Evolutionary conservation across 2,888 invertebrate genomes (phyloP), one percentile per base, ranked within the genome.

Genomic region (Eulithis testata): DNA sequence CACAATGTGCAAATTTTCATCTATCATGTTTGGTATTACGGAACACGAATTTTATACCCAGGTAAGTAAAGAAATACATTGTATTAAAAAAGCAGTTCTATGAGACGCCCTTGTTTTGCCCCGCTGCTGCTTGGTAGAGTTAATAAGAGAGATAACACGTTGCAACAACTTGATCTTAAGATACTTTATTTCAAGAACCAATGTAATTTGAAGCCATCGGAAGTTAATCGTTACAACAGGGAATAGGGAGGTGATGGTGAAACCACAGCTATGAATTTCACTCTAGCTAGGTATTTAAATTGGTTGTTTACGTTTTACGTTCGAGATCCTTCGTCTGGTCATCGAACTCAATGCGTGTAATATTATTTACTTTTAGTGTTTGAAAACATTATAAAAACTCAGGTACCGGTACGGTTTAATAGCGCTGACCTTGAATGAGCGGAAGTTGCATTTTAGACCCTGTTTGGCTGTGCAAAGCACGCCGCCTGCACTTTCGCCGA

Each of bases 171-270:
- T 75, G 72, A 11, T 21, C 52, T 43, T 56, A 56, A 62, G 60
- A 8, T 53, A 65, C 21, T 21, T 50, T 2, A 51, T 62, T 69
- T 58, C 60, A 50, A 60, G 66, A 57, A 72, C 75, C 21, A 21
- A 21, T 21, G 65, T 70, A 73, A 71, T 71, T 71, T 60, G 63
- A 74, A 68, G 65, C 72, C 70, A 74, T 40, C 52, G 55, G 50
- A 66, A 50, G 50, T 60, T 47, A 21, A 63, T 70, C 74, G 69
- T 70, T 75, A 72, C 67, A 63, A 62, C 65, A 54, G 27, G 12
- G 12, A 47, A 47, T 21, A 21, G 12, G 14, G 14, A 47, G 14
- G 8, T 47, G 3, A 51, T 53, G 65, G 52, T 60, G 52, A 61
- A 63, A 57, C 52, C 57, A 9, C 37, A 57, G 12, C 50, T 37